Percentiles rank a stretch among this genome's conserved stretches.
These are phyloP conservation scores for Macrobrachium nipponense DNA, from an alignment of 1,140 invertebrate genomes.

Conservation along the genomic window DNA sequence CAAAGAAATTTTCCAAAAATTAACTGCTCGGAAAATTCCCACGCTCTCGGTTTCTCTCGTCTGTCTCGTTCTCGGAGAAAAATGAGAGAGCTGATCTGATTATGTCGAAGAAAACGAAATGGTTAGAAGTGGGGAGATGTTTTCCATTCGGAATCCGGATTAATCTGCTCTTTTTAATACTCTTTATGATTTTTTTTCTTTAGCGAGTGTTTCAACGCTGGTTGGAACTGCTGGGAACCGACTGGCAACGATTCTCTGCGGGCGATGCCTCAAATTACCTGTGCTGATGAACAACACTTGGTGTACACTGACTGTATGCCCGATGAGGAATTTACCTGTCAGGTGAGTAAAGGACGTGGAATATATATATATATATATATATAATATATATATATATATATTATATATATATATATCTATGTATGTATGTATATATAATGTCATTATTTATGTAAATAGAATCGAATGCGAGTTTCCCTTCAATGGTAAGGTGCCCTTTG, in stretches of 20 bases:
- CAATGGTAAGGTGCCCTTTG: too few relatives aligned
- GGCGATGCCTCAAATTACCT: constrained; percentile 74
- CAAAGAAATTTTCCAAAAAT: too few relatives aligned
- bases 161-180: background rate
- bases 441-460: too few relatives aligned
- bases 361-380: background rate
- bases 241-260: constrained; percentile 66
- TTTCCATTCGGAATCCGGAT: background rate
- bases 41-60: too few relatives aligned
- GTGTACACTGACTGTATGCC: constrained; percentile 81
- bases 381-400: constrained; percentile 36
- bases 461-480: too few relatives aligned
- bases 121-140: too few relatives aligned
- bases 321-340: constrained; percentile 82
- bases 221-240: constrained; percentile 78
- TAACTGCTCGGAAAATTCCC: too few relatives aligned
- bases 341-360: constrained; percentile 68
- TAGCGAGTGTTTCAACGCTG: constrained; percentile 80
- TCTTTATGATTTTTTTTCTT: background rate
- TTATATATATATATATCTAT: constrained; percentile 16
- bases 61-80: too few relatives aligned
- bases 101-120: too few relatives aligned
- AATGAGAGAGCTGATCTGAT: too few relatives aligned
- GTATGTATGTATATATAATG: background rate
- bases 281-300: constrained; percentile 74